Conservation (phyloP, 2,888 invertebrate genomes). For the Marronus borbonicus region DNA sequence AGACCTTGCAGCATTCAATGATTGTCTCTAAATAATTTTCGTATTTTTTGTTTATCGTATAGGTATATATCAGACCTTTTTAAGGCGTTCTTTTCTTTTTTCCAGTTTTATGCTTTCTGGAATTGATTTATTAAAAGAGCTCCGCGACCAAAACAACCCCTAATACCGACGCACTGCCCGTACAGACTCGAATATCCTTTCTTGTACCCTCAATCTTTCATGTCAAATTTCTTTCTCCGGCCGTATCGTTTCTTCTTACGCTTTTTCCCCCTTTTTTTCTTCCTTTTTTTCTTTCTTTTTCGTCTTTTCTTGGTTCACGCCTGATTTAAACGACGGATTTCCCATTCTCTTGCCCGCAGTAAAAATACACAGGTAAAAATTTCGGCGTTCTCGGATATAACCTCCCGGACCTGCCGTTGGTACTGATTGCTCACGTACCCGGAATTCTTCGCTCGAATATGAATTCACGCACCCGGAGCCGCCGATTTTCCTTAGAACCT, state of each 20-base stretch:
- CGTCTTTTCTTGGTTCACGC: constrained; percentile 9
- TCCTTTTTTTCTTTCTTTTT: background rate
- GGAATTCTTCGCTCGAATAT: constrained; percentile 34
- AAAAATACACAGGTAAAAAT: constrained; percentile 22
- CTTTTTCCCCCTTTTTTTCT: background rate
- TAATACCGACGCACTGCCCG: background rate
- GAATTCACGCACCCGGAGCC: constrained; percentile 8
- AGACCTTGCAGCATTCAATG: no score
- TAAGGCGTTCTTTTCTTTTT: background rate
- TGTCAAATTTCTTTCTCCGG: constrained; percentile 11
- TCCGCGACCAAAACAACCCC: background rate
- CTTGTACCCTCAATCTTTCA: background rate
- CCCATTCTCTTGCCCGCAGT: background rate
- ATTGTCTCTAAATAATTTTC: no score
- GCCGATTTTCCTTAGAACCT: background rate
- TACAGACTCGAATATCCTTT: background rate
- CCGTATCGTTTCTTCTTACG: background rate
- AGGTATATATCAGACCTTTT: no score
- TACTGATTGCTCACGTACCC: constrained; percentile 31
- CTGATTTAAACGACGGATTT: constrained; percentile 29
- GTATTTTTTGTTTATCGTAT: no score
- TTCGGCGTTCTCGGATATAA: constrained; percentile 21
- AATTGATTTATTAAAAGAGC: constrained; percentile 14
- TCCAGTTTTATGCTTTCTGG: background rate
- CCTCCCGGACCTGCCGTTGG: background rate